A percentile compares a stretch with the other conserved stretches of the same genome.
Evolutionary conservation across 2,113 vertebrate genomes (phyloP).

Genomic region (mouse (Mus musculus)): DNA sequence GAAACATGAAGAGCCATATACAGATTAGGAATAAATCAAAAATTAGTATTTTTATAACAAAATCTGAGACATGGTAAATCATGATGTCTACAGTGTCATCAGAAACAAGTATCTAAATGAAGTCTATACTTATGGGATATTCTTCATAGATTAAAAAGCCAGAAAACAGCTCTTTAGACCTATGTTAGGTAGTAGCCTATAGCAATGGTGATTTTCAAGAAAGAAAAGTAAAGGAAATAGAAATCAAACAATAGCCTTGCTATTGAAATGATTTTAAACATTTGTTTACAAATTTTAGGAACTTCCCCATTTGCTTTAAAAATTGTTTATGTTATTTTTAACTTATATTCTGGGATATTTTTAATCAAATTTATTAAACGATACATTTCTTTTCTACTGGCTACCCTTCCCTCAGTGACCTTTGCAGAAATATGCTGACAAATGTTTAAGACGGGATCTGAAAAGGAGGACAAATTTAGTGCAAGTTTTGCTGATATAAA

Average conservation of each 20-base stretch:
- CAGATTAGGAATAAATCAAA: not conserved
- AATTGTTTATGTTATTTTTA: not conserved
- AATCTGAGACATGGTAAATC: not conserved
- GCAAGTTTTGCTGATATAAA: slow-evolving; percentile 15
- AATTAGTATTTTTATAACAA: no score
- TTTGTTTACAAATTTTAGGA: not conserved
- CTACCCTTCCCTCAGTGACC: not conserved
- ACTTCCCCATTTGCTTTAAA: not conserved
- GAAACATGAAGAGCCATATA: not conserved
- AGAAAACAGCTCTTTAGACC: not conserved
- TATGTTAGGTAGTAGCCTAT: not conserved
- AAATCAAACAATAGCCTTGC: not conserved
- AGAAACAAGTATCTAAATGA: not conserved
- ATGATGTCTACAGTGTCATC: not conserved
- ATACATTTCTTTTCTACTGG: not conserved
- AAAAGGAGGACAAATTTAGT: slow-evolving; percentile 36
- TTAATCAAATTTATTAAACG: not conserved
- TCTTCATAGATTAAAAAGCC: fast-evolving
- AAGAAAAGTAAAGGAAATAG: not conserved
- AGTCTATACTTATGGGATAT: not conserved
- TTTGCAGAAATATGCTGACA: not conserved
- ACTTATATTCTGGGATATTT: not conserved
- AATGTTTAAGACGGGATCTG: not conserved
- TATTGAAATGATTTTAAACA: not conserved
- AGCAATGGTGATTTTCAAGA: not conserved